These are phyloP conservation scores for Apamea crenata DNA, from an alignment of 2,888 invertebrate genomes.

Conservation along the genomic window DNA sequence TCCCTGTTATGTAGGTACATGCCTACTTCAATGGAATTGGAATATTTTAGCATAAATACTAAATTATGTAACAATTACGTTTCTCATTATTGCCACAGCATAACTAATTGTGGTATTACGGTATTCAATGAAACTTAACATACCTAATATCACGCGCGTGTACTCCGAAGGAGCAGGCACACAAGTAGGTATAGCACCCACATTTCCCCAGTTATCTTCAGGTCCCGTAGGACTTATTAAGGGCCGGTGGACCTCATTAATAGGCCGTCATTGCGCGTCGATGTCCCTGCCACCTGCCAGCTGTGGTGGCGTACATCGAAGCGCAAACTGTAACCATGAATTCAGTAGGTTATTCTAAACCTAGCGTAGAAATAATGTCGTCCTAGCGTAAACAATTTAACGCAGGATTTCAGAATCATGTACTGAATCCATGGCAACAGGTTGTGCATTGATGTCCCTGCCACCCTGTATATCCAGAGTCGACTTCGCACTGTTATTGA, in stretches of 20 bases:
- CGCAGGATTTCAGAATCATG: too few relatives aligned
- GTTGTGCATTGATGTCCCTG: too few relatives aligned
- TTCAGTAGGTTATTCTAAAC: neutral
- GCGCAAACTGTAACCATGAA: neutral
- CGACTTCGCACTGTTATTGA: neutral
- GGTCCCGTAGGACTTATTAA: neutral
- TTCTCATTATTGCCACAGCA: neutral
- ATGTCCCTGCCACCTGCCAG: too few relatives aligned
- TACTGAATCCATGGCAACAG: too few relatives aligned
- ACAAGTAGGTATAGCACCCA: neutral
- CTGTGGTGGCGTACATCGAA: neutral
- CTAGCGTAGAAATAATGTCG: too few relatives aligned
- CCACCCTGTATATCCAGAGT: neutral
- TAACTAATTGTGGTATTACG: too few relatives aligned
- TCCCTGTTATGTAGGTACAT: neutral
- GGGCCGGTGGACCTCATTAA: too few relatives aligned
- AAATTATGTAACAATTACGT: neutral
- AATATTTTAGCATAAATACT: constrained; percentile 33
- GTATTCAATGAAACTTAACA: neutral
- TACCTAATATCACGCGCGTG: neutral
- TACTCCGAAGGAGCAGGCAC: neutral
- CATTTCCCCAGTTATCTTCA: neutral
- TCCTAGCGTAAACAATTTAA: too few relatives aligned
- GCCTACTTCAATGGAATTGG: neutral
- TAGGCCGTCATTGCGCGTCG: too few relatives aligned